A percentile compares a stretch with the other conserved stretches of the same genome.
Evolutionary conservation across 2,888 invertebrate genomes (phyloP).

Genomic region (Stenoptilia bipunctidactyla): DNA sequence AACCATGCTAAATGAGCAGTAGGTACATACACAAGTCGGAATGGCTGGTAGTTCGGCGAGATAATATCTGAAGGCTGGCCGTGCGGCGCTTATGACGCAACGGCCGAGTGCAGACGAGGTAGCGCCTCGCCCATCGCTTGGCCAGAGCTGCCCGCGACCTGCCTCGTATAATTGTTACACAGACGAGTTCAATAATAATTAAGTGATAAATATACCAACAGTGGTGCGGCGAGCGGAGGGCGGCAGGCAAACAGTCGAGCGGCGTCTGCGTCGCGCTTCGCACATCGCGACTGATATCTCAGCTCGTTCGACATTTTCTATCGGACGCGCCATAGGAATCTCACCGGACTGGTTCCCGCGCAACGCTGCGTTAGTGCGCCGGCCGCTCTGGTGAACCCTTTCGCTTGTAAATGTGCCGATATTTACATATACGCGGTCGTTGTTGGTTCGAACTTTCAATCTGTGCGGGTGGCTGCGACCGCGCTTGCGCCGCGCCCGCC

Average conservation of each 20-base stretch:
- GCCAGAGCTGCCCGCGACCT: constrained; percentile 40
- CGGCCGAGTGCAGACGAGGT: constrained; percentile 43
- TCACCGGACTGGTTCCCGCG: constrained; percentile 75
- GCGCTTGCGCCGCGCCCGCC: constrained; percentile 39
- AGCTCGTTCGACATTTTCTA: constrained; percentile 71
- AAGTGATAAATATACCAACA: constrained; percentile 67
- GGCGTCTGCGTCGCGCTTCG: constrained; percentile 58
- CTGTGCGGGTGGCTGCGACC: constrained; percentile 46
- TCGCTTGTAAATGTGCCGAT: constrained; percentile 72
- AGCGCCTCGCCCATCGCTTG: constrained; percentile 46
- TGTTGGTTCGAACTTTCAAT: constrained; percentile 70
- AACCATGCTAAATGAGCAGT: constrained; percentile 37
- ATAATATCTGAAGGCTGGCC: constrained; percentile 54
- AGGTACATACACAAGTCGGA: constrained; percentile 33
- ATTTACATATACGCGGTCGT: constrained; percentile 69
- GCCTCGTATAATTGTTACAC: constrained; percentile 59
- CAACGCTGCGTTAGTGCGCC: constrained; percentile 62
- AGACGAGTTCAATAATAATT: constrained; percentile 68
- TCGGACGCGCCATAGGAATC: constrained; percentile 74
- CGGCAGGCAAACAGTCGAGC: constrained; percentile 68
- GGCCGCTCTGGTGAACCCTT: constrained; percentile 70
- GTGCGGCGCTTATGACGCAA: constrained; percentile 18
- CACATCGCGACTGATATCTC: constrained; percentile 58
- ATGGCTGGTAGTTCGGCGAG: constrained; percentile 32
- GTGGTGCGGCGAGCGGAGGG: constrained; percentile 55